A percentile compares a stretch with the other conserved stretches of the same genome.
These are phyloP conservation scores for Drosophila lowei DNA, from an alignment of 1,140 invertebrate species.

Conservation along the genomic window DNA sequence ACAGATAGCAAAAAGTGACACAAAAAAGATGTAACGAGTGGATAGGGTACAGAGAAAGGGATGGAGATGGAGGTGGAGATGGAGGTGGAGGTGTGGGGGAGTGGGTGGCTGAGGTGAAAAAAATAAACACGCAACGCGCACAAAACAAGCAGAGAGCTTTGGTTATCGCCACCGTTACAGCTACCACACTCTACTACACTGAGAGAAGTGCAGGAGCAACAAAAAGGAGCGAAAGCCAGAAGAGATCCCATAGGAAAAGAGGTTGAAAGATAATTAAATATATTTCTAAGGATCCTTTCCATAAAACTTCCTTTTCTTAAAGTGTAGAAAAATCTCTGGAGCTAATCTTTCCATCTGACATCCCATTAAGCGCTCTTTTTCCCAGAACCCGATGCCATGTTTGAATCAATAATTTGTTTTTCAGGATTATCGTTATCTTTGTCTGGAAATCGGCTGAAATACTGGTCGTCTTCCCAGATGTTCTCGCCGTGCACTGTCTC, in stretches of 20 bases:
- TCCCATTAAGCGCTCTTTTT: constrained; percentile 28
- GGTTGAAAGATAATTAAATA: no score
- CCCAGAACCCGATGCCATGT: constrained; percentile 10
- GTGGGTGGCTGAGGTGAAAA: constrained; percentile 43
- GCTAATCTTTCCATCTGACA: constrained; percentile 2
- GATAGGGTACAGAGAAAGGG: constrained; percentile 5
- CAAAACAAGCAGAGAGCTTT: constrained; percentile 62
- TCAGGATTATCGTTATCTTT: constrained; percentile 19
- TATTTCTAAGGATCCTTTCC: neutral
- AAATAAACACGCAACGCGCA: constrained; percentile 74
- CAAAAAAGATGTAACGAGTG: constrained; percentile 32
- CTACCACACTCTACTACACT: constrained; percentile 45
- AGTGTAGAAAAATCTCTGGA: constrained; percentile 5
- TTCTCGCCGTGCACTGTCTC: constrained; percentile 49
- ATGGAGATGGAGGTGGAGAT: neutral
- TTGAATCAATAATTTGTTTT: constrained; percentile 35
- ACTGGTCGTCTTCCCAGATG: neutral
- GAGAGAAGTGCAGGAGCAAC: constrained; percentile 7
- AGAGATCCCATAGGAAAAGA: no score
- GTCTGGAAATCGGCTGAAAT: neutral
- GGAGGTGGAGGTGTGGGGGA: constrained; percentile 3
- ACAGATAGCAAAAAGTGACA: constrained; percentile 54
- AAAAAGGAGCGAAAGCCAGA: neutral
- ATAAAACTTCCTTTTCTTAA: constrained; percentile 1
- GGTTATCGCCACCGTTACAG: constrained; percentile 70